These are phyloP conservation scores for Mungos mungo DNA, from an alignment of 2,113 vertebrate species.

Conservation along the genomic window DNA sequence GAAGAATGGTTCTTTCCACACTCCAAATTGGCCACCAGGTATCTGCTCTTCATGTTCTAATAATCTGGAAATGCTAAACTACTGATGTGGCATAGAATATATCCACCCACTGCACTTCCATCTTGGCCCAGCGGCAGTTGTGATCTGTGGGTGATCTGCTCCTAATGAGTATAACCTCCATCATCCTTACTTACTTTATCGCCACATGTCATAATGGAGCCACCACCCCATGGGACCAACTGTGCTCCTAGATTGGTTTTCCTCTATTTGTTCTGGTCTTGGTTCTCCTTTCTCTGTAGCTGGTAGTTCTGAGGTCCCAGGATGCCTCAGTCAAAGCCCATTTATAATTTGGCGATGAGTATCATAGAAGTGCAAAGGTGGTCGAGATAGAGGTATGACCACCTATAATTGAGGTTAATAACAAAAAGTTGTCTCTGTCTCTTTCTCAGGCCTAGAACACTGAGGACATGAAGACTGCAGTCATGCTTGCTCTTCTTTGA, in stretches of 20 bases:
- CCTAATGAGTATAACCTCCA: no score
- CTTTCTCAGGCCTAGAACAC: neutral
- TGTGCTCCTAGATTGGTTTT: neutral
- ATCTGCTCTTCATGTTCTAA: neutral
- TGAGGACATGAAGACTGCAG: neutral
- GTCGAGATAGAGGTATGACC: neutral
- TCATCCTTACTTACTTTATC: neutral
- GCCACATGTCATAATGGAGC: neutral
- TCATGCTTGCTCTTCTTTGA: neutral
- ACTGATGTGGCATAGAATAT: neutral
- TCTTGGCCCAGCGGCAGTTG: neutral
- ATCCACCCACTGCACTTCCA: fast-evolving
- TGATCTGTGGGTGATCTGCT: neutral
- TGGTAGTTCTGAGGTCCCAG: neutral
- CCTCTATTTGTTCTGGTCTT: neutral
- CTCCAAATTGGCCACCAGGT: neutral
- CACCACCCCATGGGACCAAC: fast-evolving
- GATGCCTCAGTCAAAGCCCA: neutral
- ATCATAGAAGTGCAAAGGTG: neutral
- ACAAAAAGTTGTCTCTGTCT: neutral
- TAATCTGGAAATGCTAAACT: neutral
- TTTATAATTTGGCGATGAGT: neutral
- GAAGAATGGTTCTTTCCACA: neutral
- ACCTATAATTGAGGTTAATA: neutral
- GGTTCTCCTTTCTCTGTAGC: neutral